Percentiles rank a stretch among this genome's conserved stretches.
These are phyloP conservation scores for Triplophysa siluroides DNA, from an alignment of 2,113 vertebrate genomes.

Conservation along the genomic window DNA sequence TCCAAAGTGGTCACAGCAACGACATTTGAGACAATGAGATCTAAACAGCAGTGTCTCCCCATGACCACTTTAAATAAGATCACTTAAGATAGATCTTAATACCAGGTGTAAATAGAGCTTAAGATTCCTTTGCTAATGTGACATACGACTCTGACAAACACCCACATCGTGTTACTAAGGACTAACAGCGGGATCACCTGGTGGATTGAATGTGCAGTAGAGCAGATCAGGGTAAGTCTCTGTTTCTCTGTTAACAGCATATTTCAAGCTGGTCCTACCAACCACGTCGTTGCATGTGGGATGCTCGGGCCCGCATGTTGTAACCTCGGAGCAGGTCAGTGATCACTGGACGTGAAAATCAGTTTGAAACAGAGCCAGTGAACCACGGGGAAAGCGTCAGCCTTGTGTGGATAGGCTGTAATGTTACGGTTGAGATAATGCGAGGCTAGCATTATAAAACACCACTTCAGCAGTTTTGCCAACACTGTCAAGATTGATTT, in stretches of 20 bases:
- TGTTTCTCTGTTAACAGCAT: slow-evolving; percentile 1
- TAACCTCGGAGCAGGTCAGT: background rate
- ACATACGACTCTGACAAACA: background rate
- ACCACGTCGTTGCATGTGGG: background rate
- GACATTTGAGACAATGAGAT: no score
- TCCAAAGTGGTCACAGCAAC: no score
- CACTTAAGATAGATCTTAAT: no score
- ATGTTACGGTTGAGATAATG: slow-evolving; percentile 12
- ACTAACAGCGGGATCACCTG: background rate
- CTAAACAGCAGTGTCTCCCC: no score
- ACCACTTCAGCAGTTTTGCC: slow-evolving; percentile 47
- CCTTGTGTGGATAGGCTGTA: slow-evolving; percentile 12
- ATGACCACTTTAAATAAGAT: no score
- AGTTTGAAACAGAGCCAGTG: slow-evolving; percentile 35
- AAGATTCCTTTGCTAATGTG: no score
- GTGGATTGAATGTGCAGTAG: slow-evolving; percentile 11
- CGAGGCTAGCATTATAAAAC: slow-evolving; percentile 38
- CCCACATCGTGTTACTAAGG: background rate
- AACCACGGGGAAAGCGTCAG: slow-evolving; percentile 27
- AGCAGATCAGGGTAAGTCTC: background rate
- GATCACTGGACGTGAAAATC: slow-evolving; percentile 35
- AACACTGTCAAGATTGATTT: slow-evolving; percentile 42
- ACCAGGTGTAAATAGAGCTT: no score
- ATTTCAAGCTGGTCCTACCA: background rate
- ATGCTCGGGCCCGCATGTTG: background rate